These are phyloP conservation scores for Phortica variegata DNA, from an alignment of 1,140 invertebrate genomes.

Conservation along the genomic window DNA sequence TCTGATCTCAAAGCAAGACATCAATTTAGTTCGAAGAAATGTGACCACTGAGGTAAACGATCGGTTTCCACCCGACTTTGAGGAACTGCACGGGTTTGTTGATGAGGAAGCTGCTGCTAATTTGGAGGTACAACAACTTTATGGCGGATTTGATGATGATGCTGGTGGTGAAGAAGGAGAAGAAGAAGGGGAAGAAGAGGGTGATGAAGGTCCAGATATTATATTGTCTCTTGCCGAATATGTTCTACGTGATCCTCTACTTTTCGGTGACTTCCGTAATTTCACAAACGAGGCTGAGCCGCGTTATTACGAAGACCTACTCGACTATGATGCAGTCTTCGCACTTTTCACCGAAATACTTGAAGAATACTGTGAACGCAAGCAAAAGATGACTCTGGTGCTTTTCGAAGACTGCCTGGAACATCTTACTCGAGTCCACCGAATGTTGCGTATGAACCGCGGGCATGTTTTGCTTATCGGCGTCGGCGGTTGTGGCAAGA, in stretches of 20 bases:
- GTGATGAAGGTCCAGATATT: constrained; percentile 15
- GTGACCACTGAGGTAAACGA: constrained; percentile 59
- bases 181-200: constrained; percentile 33
- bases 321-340: constrained; percentile 84
- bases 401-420: constrained; percentile 89
- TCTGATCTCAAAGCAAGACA: constrained; percentile 66
- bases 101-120: constrained; percentile 35
- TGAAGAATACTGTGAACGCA: constrained; percentile 79
- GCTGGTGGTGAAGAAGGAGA: constrained; percentile 20
- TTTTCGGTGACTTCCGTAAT: constrained; percentile 87
- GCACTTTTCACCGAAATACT: constrained; percentile 85
- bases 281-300: constrained; percentile 75
- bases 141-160: constrained; percentile 22
- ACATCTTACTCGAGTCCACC: constrained; percentile 81
- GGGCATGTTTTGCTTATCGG: constrained; percentile 84
- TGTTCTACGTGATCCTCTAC: constrained; percentile 74
- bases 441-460: constrained; percentile 77
- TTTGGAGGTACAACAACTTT: constrained; percentile 29
- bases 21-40: constrained; percentile 45
- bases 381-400: constrained; percentile 72
- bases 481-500: constrained; percentile 83
- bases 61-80: constrained; percentile 56
- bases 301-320: constrained; percentile 82
- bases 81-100: constrained; percentile 40
- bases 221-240: constrained; percentile 39